phyloP scores from a whole-genome alignment of 2,888 invertebrate genomes.

The Eupithecia centaureata region DNA sequence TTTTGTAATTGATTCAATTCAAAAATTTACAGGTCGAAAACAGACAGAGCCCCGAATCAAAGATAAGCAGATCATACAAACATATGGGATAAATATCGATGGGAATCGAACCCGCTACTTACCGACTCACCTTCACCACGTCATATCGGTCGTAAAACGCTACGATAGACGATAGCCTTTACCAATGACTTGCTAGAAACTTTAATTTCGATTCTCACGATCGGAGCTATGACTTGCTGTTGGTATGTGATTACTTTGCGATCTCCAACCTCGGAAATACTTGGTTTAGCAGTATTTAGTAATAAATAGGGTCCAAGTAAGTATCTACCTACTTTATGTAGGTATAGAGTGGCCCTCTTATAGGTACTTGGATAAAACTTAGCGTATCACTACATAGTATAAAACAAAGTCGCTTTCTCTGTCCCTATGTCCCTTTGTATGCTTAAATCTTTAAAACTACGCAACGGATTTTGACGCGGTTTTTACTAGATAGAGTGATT shows the following conservation, averaged over 20 bases:
- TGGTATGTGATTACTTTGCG: conserved; percentile 37
- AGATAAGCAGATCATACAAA: no score
- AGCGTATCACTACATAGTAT: no score
- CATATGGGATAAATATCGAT: no score
- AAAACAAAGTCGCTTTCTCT: no score
- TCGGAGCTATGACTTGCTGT: conserved; percentile 42
- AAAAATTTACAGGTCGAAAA: no score
- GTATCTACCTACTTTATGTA: background rate
- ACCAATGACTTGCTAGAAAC: conserved; percentile 43
- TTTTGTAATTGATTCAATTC: no score
- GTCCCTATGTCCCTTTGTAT: no score
- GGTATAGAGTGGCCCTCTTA: background rate
- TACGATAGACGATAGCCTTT: conserved; percentile 4
- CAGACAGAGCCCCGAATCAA: no score
- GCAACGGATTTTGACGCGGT: no score
- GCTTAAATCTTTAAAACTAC: no score
- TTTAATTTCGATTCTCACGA: conserved; percentile 45
- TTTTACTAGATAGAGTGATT: no score
- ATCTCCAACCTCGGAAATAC: conserved; percentile 30
- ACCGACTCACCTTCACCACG: background rate
- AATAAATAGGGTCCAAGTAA: background rate
- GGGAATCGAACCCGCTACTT: no score
- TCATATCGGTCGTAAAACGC: background rate
- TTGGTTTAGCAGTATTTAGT: background rate
- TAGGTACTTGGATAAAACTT: background rate